Base-by-base conservation (phyloP, 2,113 vertebrate species). In the Archilochus colubris region DNA sequence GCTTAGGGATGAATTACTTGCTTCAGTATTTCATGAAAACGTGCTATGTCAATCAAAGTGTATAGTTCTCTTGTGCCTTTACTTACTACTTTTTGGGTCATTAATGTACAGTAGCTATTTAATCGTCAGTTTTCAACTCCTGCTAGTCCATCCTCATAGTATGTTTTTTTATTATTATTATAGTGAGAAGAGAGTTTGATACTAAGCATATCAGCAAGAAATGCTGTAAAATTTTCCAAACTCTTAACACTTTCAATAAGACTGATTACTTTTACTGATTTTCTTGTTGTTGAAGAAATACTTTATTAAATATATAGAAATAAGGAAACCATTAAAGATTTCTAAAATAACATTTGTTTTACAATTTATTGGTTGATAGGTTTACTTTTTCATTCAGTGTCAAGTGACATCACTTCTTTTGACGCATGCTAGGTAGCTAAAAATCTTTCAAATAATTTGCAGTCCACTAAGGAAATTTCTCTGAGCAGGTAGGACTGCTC, bases 21-120 rank as follows among this genome's bases (percentile, higher is more conserved):
- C n/a, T 76, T 82, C 40, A 83, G 48, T 94, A 86, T 64, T 90
- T 62, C 36, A 94, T 80, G 81, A 70, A 95, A 95, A 94, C 67
- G 82, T 96, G 74, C 9, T 48, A 2, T 73, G 96, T 94, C 75
- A 95, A 82, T 81, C 76, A 77, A 46, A 30, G 25, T 67, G 4
- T 40, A 67, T 62, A 46, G 20, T n/a, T 91, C 84, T 51, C 68
- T 84, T 88, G 55, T 82, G 61, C 76, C 18, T 64, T 59, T 70
- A 33, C 67, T 64, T 94, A 86, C 16, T 92, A 69, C 79, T 92
- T 91, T 72, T 91, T 72, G 92, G 61, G 61, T 94, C 54, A 86
- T 82, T 91, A 15, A 5, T 68, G 57, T 82, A 58, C 30, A 73
- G n/a, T 9, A 62, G 63, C 24, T 91, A 25, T 95, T 92, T 91